These are phyloP conservation scores for Montipora cactus DNA, from an alignment of 64 coral and sea anemone species.

Conservation along the genomic window DNA sequence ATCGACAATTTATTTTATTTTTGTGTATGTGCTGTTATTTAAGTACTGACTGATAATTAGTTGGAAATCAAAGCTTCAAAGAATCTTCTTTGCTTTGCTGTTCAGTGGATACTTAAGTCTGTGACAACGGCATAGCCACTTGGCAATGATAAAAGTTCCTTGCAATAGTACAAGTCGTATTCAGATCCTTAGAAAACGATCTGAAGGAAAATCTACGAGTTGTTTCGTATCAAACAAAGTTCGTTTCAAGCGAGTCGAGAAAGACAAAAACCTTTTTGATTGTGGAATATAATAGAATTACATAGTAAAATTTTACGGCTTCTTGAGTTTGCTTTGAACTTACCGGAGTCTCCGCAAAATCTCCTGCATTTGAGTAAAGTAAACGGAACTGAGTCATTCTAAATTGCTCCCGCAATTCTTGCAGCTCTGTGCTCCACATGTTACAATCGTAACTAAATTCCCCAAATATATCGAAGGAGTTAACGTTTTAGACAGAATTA, in stretches of 20 bases:
- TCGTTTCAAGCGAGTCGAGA: neutral
- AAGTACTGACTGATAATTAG: too few relatives aligned
- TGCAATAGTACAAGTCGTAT: too few relatives aligned
- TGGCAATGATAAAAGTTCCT: too few relatives aligned
- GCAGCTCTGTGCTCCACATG: conserved; percentile 29
- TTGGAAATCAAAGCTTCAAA: neutral
- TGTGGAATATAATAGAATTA: neutral
- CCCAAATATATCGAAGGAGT: neutral
- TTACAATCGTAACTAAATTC: neutral
- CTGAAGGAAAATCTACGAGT: too few relatives aligned
- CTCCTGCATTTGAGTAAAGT: conserved; percentile 26
- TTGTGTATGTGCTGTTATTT: too few relatives aligned
- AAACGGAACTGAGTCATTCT: conserved; percentile 17
- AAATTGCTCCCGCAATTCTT: conserved; percentile 21
- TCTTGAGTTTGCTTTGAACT: neutral
- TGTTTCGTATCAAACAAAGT: neutral
- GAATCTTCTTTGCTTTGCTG: neutral
- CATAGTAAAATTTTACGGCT: conserved; percentile 15
- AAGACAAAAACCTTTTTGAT: neutral
- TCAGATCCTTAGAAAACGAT: too few relatives aligned
- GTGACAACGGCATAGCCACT: too few relatives aligned
- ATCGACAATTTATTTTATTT: too few relatives aligned
- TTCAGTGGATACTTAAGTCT: neutral
- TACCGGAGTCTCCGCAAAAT: conserved; percentile 49
- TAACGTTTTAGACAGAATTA: neutral